A percentile compares a stretch with the other conserved stretches of the same genome.
These are phyloP conservation scores for Dasyurus viverrinus DNA, from an alignment of 2,113 vertebrate species.

Conservation along the genomic window DNA sequence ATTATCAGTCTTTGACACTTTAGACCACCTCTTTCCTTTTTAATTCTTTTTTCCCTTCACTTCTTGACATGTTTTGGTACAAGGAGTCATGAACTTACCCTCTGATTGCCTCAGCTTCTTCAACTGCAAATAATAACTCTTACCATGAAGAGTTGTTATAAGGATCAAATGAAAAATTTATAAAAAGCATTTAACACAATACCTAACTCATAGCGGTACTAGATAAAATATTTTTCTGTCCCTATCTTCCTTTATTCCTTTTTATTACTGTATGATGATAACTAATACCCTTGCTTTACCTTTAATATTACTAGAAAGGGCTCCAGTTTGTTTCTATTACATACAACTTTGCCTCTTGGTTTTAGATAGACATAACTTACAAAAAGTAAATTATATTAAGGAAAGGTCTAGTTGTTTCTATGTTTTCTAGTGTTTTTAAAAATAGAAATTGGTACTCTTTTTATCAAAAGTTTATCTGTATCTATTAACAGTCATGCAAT, in stretches of 20 bases:
- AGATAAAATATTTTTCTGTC: background rate
- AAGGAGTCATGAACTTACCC: no score
- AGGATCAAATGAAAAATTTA: background rate
- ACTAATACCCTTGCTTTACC: background rate
- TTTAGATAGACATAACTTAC: background rate
- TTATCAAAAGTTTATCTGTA: background rate
- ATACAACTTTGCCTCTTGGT: background rate
- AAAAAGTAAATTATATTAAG: background rate
- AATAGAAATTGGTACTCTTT: background rate
- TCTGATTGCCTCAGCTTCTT: background rate
- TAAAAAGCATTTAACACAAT: background rate
- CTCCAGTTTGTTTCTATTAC: background rate
- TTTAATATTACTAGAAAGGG: background rate
- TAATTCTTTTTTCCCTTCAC: background rate
- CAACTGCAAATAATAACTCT: background rate
- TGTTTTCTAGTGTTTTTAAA: background rate
- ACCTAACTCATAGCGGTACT: background rate
- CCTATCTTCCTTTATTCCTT: background rate
- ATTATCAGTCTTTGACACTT: background rate
- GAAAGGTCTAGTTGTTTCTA: background rate
- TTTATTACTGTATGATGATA: background rate
- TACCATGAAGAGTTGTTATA: background rate
- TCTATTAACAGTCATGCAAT: background rate
- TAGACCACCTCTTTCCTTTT: background rate
- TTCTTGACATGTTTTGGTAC: background rate